These are phyloP conservation scores for Naso thynnoides DNA, from an alignment of 2,797 vertebrate species.

Conservation along the genomic window DNA sequence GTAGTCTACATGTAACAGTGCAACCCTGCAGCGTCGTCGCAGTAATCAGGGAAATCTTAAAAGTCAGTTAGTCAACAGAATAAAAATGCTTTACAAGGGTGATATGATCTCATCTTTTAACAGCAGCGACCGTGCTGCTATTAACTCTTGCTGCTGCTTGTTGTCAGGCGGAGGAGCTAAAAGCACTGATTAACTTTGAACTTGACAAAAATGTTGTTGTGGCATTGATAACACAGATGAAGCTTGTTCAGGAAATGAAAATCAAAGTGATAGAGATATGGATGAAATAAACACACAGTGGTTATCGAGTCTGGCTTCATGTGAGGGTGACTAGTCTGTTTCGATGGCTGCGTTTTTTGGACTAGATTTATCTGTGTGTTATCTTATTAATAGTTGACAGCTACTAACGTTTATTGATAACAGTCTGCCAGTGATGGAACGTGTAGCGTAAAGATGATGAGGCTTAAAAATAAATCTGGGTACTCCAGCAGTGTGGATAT, in stretches of 20 bases:
- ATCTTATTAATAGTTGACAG: slow-evolving; percentile 38
- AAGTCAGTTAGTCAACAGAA: slow-evolving; percentile 53
- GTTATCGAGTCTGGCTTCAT: slow-evolving; percentile 1
- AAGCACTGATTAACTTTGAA: slow-evolving; percentile 40
- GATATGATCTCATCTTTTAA: slow-evolving; percentile 62
- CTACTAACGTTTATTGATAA: slow-evolving; percentile 35
- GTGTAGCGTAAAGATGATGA: slow-evolving; percentile 40
- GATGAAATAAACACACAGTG: slow-evolving; percentile 23
- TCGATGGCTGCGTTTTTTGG: slow-evolving; percentile 12
- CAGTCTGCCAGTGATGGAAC: slow-evolving; percentile 13
- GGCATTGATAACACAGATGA: background rate
- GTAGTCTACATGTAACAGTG: slow-evolving; percentile 33
- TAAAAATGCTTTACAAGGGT: slow-evolving; percentile 53
- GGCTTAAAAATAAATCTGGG: slow-evolving; percentile 41
- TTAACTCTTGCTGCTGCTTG: slow-evolving; percentile 40
- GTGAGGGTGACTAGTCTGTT: slow-evolving; percentile 3
- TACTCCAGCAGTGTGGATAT: slow-evolving; percentile 40
- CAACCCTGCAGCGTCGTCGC: slow-evolving; percentile 43
- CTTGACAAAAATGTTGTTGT: slow-evolving; percentile 25
- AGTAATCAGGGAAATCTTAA: slow-evolving; percentile 47
- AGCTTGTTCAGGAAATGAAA: slow-evolving; percentile 23
- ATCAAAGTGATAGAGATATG: slow-evolving; percentile 12
- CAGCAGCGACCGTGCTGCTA: slow-evolving; percentile 30
- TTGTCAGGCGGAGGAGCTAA: slow-evolving; percentile 37
- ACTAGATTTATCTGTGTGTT: slow-evolving; percentile 13